phyloP scores from a whole-genome alignment of 2,797 vertebrate species.

The Erpetoichthys calabaricus region DNA sequence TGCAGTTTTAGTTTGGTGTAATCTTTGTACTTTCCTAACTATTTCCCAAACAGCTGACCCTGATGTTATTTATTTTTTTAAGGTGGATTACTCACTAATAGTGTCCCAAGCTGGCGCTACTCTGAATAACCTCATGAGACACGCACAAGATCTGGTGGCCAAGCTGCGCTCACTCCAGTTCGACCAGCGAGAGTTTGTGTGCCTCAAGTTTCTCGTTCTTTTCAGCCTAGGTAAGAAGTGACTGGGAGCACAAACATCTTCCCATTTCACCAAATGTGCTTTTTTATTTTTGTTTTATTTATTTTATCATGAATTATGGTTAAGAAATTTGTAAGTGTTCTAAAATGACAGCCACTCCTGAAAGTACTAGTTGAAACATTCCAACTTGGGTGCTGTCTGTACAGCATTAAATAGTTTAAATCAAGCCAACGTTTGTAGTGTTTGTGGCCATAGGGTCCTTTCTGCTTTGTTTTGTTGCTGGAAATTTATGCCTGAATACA shows the following conservation, averaged over 20 bases:
- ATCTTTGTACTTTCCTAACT: too few species aligned
- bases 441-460: too few species aligned
- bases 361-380: too few species aligned
- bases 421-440: too few species aligned
- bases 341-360: too few species aligned
- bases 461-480: too few species aligned
- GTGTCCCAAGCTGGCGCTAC: slow-evolving; percentile 85
- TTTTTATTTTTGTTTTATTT: too few species aligned
- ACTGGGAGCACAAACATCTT: background rate
- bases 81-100: slow-evolving; percentile 88
- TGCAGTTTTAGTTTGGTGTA: too few species aligned
- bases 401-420: too few species aligned
- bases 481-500: too few species aligned
- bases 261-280: background rate
- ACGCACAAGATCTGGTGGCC: slow-evolving; percentile 82
- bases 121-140: slow-evolving; percentile 87
- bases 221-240: slow-evolving; percentile 84
- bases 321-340: background rate
- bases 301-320: background rate
- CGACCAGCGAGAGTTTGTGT: slow-evolving; percentile 93
- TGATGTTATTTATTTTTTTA: slow-evolving; percentile 27
- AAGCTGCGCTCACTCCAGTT: slow-evolving; percentile 88
- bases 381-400: too few species aligned
- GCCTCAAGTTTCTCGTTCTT: slow-evolving; percentile 95
- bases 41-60: too few species aligned